Evolutionary conservation across 2,113 vertebrate genomes (phyloP).

Genomic region (Ceyx melanurus): DNA sequence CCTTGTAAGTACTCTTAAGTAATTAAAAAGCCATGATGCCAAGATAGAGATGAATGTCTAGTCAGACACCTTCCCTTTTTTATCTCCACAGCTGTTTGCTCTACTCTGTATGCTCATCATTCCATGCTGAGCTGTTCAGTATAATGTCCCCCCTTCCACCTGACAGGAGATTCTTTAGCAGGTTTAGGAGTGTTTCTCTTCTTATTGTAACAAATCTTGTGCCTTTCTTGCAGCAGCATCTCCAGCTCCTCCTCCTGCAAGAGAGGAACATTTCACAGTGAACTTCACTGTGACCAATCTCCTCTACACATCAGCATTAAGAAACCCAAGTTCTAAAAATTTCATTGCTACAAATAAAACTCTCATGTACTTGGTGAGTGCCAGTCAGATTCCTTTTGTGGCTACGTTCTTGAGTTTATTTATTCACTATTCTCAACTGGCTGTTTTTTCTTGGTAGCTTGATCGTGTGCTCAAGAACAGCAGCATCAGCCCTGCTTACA

Average conservation of each 20-base stretch:
- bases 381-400: background rate
- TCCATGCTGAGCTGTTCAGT: background rate
- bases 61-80: background rate
- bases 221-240: background rate
- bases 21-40: background rate
- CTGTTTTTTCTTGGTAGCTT: background rate
- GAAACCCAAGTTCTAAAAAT: background rate
- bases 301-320: background rate
- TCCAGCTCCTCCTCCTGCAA: background rate
- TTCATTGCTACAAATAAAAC: background rate
- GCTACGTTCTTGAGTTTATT: background rate
- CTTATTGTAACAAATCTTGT: background rate
- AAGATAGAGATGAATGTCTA: background rate
- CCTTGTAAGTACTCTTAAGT: background rate
- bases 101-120: background rate
- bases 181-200: background rate
- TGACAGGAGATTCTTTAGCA: background rate
- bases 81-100: background rate
- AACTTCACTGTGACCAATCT: constrained; percentile 11
- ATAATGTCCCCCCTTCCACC: background rate
- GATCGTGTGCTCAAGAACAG: background rate
- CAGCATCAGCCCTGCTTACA: background rate
- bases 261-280: background rate
- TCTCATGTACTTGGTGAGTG: background rate
- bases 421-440: background rate